Evolutionary conservation across 2,888 invertebrate species (phyloP).

Genomic region (Trisateles emortualis): DNA sequence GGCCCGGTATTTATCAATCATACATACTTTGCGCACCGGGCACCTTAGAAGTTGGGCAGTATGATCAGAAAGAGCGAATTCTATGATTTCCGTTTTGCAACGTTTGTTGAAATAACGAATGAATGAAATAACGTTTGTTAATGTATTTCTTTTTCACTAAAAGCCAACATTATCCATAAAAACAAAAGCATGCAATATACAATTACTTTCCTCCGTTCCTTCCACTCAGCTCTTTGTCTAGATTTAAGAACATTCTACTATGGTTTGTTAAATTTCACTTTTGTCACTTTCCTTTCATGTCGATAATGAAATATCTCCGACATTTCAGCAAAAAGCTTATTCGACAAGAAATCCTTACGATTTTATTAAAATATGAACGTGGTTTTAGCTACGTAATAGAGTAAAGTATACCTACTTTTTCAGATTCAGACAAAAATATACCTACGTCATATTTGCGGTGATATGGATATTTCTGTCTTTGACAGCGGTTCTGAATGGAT

Average conservation of each 20-base stretch:
- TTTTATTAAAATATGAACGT: constrained; percentile 24
- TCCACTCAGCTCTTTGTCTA: constrained; percentile 42
- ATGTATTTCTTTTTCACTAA: too few relatives aligned
- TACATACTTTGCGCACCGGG: too few relatives aligned
- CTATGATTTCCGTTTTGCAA: too few relatives aligned
- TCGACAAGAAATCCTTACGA: constrained; percentile 16
- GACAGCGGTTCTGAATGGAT: constrained; percentile 15
- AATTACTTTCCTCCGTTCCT: constrained; percentile 7
- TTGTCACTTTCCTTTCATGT: constrained; percentile 10
- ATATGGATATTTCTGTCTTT: constrained; percentile 21
- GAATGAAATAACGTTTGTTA: too few relatives aligned
- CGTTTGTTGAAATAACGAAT: too few relatives aligned
- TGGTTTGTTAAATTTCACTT: constrained; percentile 22
- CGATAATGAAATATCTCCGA: constrained; percentile 19
- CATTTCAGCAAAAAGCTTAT: constrained; percentile 14
- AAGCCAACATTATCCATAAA: too few relatives aligned
- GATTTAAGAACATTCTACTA: too few relatives aligned
- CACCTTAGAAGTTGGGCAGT: too few relatives aligned
- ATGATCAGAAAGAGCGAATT: too few relatives aligned
- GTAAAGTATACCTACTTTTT: constrained; percentile 23
- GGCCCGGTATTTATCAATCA: too few relatives aligned
- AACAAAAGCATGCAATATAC: too few relatives aligned
- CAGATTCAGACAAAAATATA: not conserved
- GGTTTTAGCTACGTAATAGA: constrained; percentile 3
- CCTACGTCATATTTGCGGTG: constrained; percentile 2